Evolutionary conservation across 2,797 vertebrate species (phyloP).

Genomic region (Sebastes reedi): DNA sequence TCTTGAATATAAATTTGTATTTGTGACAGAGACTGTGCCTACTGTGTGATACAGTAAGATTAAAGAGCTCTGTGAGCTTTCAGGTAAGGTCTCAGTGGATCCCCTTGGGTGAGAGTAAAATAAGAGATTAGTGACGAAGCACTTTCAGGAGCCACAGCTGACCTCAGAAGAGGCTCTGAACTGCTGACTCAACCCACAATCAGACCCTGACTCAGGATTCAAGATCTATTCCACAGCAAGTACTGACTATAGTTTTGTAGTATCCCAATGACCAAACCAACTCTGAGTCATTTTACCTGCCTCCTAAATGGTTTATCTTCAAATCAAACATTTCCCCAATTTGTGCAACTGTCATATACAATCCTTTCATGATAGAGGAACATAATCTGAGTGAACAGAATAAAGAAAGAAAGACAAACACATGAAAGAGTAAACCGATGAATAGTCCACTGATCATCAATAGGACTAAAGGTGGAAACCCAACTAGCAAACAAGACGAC

Average conservation of each 20-base stretch:
- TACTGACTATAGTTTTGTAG: background rate
- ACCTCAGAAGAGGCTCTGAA: background rate
- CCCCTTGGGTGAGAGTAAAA: background rate
- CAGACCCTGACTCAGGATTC: background rate
- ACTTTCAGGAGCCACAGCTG: slow-evolving; percentile 24
- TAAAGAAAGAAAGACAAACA: background rate
- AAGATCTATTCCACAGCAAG: background rate
- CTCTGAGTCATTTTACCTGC: background rate
- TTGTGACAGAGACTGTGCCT: too few species aligned
- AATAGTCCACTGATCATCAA: background rate
- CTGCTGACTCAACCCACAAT: background rate
- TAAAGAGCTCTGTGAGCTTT: background rate
- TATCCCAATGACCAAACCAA: background rate
- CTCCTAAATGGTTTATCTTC: background rate
- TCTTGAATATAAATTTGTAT: too few species aligned
- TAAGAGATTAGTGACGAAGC: slow-evolving; percentile 35
- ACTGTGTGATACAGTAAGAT: background rate
- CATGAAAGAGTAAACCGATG: background rate
- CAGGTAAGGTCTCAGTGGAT: background rate
- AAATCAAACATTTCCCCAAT: background rate
- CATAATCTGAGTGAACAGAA: background rate
- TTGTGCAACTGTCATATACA: background rate
- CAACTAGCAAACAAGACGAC: background rate
- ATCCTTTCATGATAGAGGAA: background rate
- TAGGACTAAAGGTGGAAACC: slow-evolving; percentile 21